A percentile compares a stretch with the other conserved stretches of the same genome.
These are phyloP conservation scores for Eufriesea mexicana DNA, from an alignment of 1,140 invertebrate species.

Conservation along the genomic window DNA sequence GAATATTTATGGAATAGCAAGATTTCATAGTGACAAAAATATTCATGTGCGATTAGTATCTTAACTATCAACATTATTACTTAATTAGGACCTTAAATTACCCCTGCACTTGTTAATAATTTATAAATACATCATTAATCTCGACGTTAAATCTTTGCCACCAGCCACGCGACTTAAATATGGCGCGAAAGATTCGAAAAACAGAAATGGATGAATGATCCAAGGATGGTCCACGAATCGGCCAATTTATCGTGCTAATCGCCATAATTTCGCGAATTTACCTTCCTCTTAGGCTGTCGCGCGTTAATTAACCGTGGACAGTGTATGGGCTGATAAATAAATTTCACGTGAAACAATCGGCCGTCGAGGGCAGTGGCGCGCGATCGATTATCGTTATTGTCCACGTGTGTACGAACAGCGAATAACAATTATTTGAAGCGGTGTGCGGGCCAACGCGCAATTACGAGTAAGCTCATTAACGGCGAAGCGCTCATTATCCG, in stretches of 20 bases:
- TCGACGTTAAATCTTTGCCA: too few relatives aligned
- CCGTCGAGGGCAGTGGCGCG: background rate
- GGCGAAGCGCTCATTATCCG: conserved; percentile 38
- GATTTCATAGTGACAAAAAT: too few relatives aligned
- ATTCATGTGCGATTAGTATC: too few relatives aligned
- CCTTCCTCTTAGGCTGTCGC: background rate
- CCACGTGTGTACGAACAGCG: conserved; percentile 30
- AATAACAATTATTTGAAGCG: conserved; percentile 47
- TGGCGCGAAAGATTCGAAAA: too few relatives aligned
- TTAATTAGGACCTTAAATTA: too few relatives aligned
- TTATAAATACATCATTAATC: too few relatives aligned
- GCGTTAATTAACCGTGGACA: conserved; percentile 23
- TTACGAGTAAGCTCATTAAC: conserved; percentile 51
- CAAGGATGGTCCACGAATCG: background rate
- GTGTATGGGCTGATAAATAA: conserved; percentile 10
- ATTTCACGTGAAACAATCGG: conserved; percentile 31
- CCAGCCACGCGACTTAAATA: too few relatives aligned
- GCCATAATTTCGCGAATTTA: background rate
- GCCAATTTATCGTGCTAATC: background rate
- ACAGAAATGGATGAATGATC: too few relatives aligned
- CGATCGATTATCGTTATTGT: conserved; percentile 43
- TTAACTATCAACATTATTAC: too few relatives aligned
- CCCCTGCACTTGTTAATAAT: too few relatives aligned
- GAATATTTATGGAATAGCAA: too few relatives aligned
- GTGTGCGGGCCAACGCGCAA: conserved; percentile 8